Evolutionary conservation across 2,888 invertebrate species (phyloP), one percentile per base, ranked within the genome.

Genomic region (Nebria salina): DNA sequence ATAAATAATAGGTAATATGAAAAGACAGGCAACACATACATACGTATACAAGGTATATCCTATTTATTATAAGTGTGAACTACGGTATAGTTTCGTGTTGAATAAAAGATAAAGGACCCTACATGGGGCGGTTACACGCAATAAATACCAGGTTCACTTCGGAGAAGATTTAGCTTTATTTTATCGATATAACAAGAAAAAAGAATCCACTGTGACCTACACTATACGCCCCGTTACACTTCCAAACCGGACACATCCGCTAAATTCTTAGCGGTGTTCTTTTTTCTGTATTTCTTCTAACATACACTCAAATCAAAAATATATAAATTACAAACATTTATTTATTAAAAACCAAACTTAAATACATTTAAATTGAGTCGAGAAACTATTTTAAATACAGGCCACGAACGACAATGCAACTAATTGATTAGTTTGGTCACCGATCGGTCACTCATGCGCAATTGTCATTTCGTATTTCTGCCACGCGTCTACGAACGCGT

Each of bases 51-150:
- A 54, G 54, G 54, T 54, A 34, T 34, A 54, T 54, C 54, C 54
- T 54, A 54, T 54, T 54, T 54, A 54, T 54, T 54, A 54, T 54
- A 54, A 54, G 54, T 54, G 54, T 11, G 54, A 54, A 54, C 54
- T 54, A 54, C 54, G 54, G 54, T 54, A 54, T 13, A 54, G 54
- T 54, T 54, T 54, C 54, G 54, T 54, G 54, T 13, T 54, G 54
- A 54, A 54, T 54, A 54, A 54, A 54, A 54, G 54, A 54, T 54
- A 54, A 54, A 54, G 54, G 54, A 54, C 54, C 54, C 54, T 54
- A 13, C 54, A 54, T 54, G 54, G 54, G 54, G 54, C 54, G 54
- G 54, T 54, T 54, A 54, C 54, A 54, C 54, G 54, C 54, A 54
- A 54, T 54, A 54, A 54, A 54, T 54, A 54, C 13, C 54, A 34